Evolutionary conservation across 2,888 invertebrate genomes (phyloP), one percentile per base, ranked within the genome.

Genomic region (Leptinotarsa haldemani): DNA sequence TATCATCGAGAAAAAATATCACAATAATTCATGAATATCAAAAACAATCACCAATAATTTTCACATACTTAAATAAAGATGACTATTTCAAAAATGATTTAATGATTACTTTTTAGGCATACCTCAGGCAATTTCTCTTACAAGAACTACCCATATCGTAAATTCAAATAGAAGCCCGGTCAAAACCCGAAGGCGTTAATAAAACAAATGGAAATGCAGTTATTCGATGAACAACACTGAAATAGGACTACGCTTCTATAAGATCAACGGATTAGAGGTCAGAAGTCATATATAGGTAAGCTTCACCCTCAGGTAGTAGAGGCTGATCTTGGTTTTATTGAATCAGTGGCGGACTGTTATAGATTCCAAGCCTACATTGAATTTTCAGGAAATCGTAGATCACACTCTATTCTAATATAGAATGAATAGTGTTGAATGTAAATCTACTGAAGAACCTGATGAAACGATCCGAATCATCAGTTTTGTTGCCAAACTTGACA

Each of bases 261-360:
- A 46, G 56, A 69, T 18, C 68, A 52, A 22, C 48, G 56, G 58
- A 69, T 56, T 46, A 56, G 56, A 69, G 69, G 69, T 69, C 69
- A 69, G 20, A 56, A 47, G 58, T 69, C 69, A 46, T 56, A 69
- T 56, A 69, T 58, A 69, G 40, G 40, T 22, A 15, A 69, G 69
- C 20, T 56, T 69, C 69, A 69, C 56, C 69, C 52, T 69, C 52
- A 53, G 56, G 58, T 53, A 40, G 56, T 46, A 3, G 3, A 61
- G 61, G 61, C 40, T 61, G 16, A 61, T 61, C 61, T 61, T 15
- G n/a, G 61, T 61, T 25, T 61, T 25, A 30, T 16, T 30, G 61
- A 61, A 61, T 40, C 61, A 61, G 61, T 61, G n/a, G 61, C 61
- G 61, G 61, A 25, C 3, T 30, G 61, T 15, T 50, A 50, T 50